These are phyloP conservation scores for Scleropages formosus DNA, from an alignment of 2,797 vertebrate species.

Conservation along the genomic window DNA sequence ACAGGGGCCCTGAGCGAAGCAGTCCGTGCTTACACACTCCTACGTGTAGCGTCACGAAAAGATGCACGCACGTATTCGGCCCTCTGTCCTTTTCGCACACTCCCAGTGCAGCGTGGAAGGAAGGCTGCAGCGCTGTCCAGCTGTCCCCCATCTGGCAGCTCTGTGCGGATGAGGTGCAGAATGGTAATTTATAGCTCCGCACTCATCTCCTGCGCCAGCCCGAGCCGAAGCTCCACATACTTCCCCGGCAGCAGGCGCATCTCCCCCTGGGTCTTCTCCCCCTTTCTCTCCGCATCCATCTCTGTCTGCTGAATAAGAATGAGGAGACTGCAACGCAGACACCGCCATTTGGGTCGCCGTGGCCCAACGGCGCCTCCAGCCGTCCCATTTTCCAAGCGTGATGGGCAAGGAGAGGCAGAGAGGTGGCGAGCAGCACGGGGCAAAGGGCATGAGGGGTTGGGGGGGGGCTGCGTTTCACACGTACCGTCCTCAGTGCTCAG, in stretches of 20 bases:
- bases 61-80: background rate
- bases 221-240: background rate
- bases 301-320: constrained; percentile 15
- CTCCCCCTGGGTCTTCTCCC: background rate
- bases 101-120: constrained; percentile 34
- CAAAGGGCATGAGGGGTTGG: background rate
- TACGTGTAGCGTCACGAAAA: background rate
- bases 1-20: background rate
- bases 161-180: constrained; percentile 38
- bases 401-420: background rate
- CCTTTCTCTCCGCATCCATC: constrained; percentile 16
- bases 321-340: background rate
- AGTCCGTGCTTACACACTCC: background rate
- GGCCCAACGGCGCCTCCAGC: background rate
- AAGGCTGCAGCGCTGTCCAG: constrained; percentile 53
- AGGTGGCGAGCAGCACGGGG: background rate
- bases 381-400: background rate
- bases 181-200: constrained; percentile 59
- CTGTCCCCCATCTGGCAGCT: background rate
- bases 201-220: constrained; percentile 47
- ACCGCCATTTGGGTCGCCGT: background rate
- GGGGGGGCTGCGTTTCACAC: background rate
- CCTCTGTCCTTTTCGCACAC: constrained; percentile 2
- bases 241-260: background rate
- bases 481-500: background rate